Conservation (phyloP, 2,888 invertebrate genomes). For the Eustalomyia histrio region DNA sequence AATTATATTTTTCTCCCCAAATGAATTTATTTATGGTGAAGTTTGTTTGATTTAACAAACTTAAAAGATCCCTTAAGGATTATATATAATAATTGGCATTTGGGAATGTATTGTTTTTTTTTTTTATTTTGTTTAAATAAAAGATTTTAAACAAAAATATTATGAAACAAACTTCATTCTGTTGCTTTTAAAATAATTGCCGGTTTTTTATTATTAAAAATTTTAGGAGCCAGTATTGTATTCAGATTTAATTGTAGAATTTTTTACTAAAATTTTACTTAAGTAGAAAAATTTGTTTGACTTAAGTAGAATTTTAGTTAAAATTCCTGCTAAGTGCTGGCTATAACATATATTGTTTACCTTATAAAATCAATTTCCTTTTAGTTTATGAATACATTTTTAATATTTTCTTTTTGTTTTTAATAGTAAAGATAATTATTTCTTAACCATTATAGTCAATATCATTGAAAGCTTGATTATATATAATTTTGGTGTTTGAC, state of each 20-base stretch:
- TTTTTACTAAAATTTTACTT: too few species aligned
- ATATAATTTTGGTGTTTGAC: constrained; percentile 33
- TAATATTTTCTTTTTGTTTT: constrained; percentile 16
- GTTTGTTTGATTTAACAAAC: neutral
- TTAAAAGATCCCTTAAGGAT: constrained; percentile 10
- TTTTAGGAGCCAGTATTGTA: too few species aligned
- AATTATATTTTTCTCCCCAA: constrained; percentile 8
- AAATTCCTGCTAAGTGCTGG: too few species aligned
- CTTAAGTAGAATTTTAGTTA: too few species aligned
- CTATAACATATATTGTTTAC: neutral
- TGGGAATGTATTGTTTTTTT: constrained; percentile 9
- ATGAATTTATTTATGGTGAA: neutral
- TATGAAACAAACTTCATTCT: too few species aligned
- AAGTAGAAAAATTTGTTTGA: too few species aligned
- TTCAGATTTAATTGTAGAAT: too few species aligned
- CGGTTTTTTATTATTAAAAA: too few species aligned
- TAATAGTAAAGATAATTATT: neutral
- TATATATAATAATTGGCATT: constrained; percentile 33
- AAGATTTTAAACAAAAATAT: too few species aligned
- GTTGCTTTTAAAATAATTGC: constrained; percentile 1
- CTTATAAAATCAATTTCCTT: constrained; percentile 37
- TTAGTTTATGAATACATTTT: constrained; percentile 41
- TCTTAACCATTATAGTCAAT: neutral
- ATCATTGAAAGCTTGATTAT: constrained; percentile 1
- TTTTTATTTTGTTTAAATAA: too few species aligned